phyloP scores from a whole-genome alignment of 2,113 vertebrate genomes.

The Isichthys henryi region DNA sequence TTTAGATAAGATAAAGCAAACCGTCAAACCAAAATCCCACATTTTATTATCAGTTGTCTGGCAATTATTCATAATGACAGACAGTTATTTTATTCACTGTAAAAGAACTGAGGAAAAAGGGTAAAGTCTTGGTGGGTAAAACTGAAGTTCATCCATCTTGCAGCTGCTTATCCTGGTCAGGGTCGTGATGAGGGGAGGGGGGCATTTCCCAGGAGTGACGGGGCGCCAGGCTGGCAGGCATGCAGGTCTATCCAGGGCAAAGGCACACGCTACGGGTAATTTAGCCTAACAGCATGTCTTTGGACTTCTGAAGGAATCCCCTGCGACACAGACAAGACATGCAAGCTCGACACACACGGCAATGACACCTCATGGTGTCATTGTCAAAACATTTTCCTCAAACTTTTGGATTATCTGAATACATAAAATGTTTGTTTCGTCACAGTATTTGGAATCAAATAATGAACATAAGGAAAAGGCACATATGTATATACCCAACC shows the following conservation, averaged over 20 bases:
- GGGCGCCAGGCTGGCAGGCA: neutral
- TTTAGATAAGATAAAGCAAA: neutral
- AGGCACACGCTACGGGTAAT: neutral
- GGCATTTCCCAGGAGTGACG: neutral
- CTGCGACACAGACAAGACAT: neutral
- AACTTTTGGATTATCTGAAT: neutral
- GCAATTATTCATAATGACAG: constrained; percentile 12
- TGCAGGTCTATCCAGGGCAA: neutral
- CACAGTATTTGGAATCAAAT: neutral
- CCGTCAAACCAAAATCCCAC: neutral
- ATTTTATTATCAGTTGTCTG: neutral
- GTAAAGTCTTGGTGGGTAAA: neutral
- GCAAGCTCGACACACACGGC: neutral
- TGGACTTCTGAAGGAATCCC: neutral
- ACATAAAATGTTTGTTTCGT: neutral
- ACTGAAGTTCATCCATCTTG: neutral
- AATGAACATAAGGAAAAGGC: neutral
- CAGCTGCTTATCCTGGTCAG: neutral
- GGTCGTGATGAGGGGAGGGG: neutral
- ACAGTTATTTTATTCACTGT: neutral
- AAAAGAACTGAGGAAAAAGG: neutral
- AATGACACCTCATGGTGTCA: neutral
- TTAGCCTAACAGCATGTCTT: neutral
- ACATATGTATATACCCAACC: neutral
- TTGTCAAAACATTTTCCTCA: neutral